A percentile compares a stretch with the other conserved stretches of the same genome.
phyloP scores from a whole-genome alignment of 2,113 vertebrate species.

The Phylloscopus whistleri region DNA sequence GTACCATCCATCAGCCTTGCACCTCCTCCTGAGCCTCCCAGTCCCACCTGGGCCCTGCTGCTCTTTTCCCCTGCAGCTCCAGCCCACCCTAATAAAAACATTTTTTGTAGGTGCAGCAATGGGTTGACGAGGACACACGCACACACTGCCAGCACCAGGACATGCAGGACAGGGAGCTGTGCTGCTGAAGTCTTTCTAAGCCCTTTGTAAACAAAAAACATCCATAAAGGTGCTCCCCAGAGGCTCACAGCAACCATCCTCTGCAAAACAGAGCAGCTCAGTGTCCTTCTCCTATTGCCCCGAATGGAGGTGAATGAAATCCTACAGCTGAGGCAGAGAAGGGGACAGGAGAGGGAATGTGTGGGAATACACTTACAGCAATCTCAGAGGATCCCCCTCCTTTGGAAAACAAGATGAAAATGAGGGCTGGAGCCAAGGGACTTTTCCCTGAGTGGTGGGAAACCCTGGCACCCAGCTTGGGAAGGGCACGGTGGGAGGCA shows the following conservation, averaged over 20 bases:
- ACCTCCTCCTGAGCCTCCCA: neutral
- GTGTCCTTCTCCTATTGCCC: neutral
- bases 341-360: neutral
- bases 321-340: neutral
- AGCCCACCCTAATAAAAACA: neutral
- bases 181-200: neutral
- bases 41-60: neutral
- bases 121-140: accelerated
- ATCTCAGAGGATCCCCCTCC: neutral
- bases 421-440: neutral
- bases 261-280: neutral
- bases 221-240: neutral
- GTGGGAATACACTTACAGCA: neutral
- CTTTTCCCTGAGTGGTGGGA: neutral
- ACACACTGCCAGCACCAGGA: neutral
- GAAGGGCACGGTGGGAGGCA: neutral
- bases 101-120: neutral
- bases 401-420: neutral
- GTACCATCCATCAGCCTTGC: neutral
- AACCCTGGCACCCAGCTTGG: accelerated
- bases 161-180: neutral
- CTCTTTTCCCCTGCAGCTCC: neutral
- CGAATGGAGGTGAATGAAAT: neutral
- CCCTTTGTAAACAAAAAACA: neutral
- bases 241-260: neutral